Conservation (phyloP, 1,140 invertebrate genomes). For the Nymphalis io region DNA sequence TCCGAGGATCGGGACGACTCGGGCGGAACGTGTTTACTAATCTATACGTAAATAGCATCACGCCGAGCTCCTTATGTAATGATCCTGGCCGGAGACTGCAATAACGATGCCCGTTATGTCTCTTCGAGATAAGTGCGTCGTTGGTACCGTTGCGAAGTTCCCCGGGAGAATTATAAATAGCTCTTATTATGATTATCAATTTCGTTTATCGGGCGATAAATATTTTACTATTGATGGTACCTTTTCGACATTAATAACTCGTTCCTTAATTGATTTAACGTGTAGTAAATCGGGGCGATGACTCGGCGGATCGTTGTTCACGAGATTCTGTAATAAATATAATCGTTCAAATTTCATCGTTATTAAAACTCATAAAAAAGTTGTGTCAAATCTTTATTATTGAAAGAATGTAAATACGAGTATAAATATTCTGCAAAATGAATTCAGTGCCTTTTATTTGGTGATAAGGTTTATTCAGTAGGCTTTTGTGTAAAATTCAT, state of each 20-base stretch:
- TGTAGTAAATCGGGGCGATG: conserved; percentile 59
- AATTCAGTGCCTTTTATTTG: too few relatives aligned
- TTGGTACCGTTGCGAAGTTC: conserved; percentile 15
- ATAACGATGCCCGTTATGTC: conserved; percentile 20
- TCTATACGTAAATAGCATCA: conserved; percentile 52
- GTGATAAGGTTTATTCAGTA: too few relatives aligned
- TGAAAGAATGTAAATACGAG: too few relatives aligned
- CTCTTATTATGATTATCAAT: conserved; percentile 21
- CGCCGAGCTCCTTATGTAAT: conserved; percentile 52
- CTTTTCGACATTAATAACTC: conserved; percentile 57
- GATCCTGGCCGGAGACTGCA: conserved; percentile 19
- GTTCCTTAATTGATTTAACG: conserved; percentile 58
- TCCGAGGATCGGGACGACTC: conserved; percentile 36
- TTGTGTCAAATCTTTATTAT: too few relatives aligned
- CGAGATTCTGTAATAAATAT: conserved; percentile 55
- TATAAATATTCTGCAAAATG: too few relatives aligned
- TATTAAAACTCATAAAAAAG: background rate
- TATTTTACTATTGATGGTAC: conserved; percentile 34
- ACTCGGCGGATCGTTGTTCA: conserved; percentile 52
- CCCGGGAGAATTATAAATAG: conserved; percentile 39
- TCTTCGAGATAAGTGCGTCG: conserved; percentile 6
- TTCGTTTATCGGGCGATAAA: background rate
- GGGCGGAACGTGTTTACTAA: conserved; percentile 43
- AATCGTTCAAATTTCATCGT: background rate
- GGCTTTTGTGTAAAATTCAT: too few relatives aligned